Evolutionary conservation across 2,113 vertebrate species (phyloP), one percentile per base, ranked within the genome.

Genomic region (Nothocercus nigrocapillus): DNA sequence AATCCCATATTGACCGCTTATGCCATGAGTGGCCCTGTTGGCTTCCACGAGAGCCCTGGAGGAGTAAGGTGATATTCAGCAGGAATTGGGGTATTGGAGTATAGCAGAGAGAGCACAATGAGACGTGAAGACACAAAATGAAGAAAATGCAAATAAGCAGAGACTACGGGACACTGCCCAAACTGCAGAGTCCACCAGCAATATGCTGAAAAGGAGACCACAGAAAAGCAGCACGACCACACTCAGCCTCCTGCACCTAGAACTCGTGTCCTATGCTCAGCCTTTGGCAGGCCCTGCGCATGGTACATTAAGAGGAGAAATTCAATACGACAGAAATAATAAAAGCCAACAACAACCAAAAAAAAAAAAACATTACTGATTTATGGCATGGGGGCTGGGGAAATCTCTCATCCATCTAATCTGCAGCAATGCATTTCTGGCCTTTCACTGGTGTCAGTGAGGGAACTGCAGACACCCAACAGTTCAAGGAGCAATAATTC

Each of bases 391-490:
- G 32, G 32, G n/a, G 10, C 5, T 70, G 51, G 34, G 44, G 40
- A 67, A 88, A 70, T 77, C 85, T 94, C 61, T 80, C 56, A 15
- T 53, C 80, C 56, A 32, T 11, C 63, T 70, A 17, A 77, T 47
- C 47, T 83, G 67, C 64, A 81, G 69, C 51, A 82, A 40, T 27
- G n/a, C 59, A 73, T 68, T 95, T 91, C 64, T 86, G 91, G 22
- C 5, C 64, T 82, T 80, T 78, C 2, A 0, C 5, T 45, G 30
- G 25, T 45, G 32, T 44, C 58, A 40, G 30, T 10, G 49, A 42
- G 30, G 61, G 34, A 87, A 44, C 15, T 56, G 72, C 73, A 66
- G 40, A 51, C 40, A 4, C 30, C 85, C 36, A 78, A 25, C 59
- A 40, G 59, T 32, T 91, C 24, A 63, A 76, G 40, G 28, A 20